phyloP scores from a whole-genome alignment of 2,113 vertebrate species.

The Morone chrysops region DNA sequence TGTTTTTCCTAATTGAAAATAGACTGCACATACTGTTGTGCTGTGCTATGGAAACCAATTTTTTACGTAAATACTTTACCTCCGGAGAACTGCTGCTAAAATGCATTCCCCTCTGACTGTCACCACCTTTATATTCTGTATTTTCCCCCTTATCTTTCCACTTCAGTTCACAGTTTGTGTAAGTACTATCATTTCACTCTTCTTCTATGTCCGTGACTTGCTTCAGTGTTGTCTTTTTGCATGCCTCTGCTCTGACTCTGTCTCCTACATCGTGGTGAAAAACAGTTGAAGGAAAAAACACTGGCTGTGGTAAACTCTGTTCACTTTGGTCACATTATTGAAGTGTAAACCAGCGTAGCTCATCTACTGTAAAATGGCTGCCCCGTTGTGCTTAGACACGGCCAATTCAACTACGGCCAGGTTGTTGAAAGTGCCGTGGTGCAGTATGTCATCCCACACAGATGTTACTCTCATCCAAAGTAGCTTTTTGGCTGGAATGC shows the following conservation, averaged over 20 bases:
- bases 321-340: slow-evolving; percentile 59
- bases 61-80: slow-evolving; percentile 32
- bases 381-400: slow-evolving; percentile 70
- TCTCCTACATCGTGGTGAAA: slow-evolving; percentile 69
- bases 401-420: slow-evolving; percentile 63
- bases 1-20: slow-evolving; percentile 35
- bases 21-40: slow-evolving; percentile 41
- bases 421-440: slow-evolving; percentile 73
- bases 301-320: slow-evolving; percentile 67
- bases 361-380: slow-evolving; percentile 72
- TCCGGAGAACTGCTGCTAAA: slow-evolving; percentile 52
- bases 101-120: slow-evolving; percentile 76
- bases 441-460: slow-evolving; percentile 74
- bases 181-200: slow-evolving; percentile 86
- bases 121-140: slow-evolving; percentile 89
- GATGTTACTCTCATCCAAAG: slow-evolving; percentile 68
- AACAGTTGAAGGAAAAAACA: slow-evolving; percentile 68
- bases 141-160: slow-evolving; percentile 85
- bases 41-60: slow-evolving; percentile 31
- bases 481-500: slow-evolving; percentile 73
- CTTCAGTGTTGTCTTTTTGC: slow-evolving; percentile 79
- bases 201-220: slow-evolving; percentile 80
- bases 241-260: slow-evolving; percentile 70
- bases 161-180: slow-evolving; percentile 90
- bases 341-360: slow-evolving; percentile 66